These are phyloP conservation scores for Phyto melanocephala DNA, from an alignment of 2,888 invertebrate species.

Conservation along the genomic window DNA sequence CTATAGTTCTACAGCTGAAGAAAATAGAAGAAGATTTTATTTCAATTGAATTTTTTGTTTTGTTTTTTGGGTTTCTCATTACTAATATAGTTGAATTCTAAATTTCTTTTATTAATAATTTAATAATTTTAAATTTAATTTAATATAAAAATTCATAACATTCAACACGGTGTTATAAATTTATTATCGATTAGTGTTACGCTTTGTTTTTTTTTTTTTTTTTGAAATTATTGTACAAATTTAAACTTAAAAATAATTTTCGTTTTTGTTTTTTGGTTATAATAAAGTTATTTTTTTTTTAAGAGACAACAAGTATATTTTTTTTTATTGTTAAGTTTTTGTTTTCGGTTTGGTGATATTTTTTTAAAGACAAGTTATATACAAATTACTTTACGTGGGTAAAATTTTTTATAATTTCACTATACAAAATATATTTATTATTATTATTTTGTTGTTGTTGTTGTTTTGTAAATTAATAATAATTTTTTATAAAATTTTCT, in stretches of 20 bases:
- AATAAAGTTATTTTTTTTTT: conserved; percentile 39
- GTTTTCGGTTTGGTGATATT: not conserved
- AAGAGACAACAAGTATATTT: conserved; percentile 64
- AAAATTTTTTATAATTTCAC: conserved; percentile 59
- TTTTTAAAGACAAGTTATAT: conserved; percentile 44
- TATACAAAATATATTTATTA: conserved; percentile 64
- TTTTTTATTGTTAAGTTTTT: conserved; percentile 22
- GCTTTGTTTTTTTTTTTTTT: conserved; percentile 34
- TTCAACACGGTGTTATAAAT: conserved; percentile 57
- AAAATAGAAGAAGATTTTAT: conserved; percentile 43
- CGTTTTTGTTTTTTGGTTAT: conserved; percentile 36
- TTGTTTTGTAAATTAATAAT: conserved; percentile 32
- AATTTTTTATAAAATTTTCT: conserved; percentile 50
- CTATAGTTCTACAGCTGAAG: conserved; percentile 53
- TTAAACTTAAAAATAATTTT: conserved; percentile 71
- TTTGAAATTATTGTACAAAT: conserved; percentile 73
- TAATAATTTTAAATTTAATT: conserved; percentile 55
- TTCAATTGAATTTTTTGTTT: conserved; percentile 2
- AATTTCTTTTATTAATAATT: conserved; percentile 39
- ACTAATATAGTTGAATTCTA: conserved; percentile 66
- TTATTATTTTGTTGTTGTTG: conserved; percentile 2
- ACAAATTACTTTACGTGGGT: conserved; percentile 65
- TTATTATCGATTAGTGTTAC: conserved; percentile 37
- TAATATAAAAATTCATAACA: conserved; percentile 63
- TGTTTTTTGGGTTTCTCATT: conserved; percentile 57